Evolutionary conservation across 2,888 invertebrate genomes (phyloP).

Genomic region (Autographa gamma): DNA sequence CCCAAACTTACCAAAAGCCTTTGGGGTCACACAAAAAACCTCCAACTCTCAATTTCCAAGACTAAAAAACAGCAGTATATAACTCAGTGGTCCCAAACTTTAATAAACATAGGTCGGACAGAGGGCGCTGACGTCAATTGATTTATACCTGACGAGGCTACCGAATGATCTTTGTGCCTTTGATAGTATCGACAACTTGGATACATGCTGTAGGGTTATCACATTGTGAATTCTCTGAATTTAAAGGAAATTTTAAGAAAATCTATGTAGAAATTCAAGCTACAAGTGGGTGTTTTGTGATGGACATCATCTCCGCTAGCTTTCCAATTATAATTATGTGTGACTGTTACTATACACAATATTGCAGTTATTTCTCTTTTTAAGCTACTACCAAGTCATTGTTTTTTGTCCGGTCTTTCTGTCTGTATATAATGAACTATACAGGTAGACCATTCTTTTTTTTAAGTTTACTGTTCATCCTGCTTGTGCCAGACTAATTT

Average conservation of each 20-base stretch:
- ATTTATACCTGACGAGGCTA: constrained; percentile 70
- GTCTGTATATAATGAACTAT: no score
- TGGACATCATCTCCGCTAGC: no score
- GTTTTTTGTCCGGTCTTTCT: no score
- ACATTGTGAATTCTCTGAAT: neutral
- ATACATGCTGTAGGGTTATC: constrained; percentile 52
- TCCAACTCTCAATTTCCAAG: neutral
- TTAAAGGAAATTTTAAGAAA: neutral
- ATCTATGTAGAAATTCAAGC: neutral
- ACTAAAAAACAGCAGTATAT: constrained; percentile 35
- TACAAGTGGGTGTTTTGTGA: no score
- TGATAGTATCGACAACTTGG: constrained; percentile 61
- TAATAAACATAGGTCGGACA: constrained; percentile 51
- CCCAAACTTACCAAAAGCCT: neutral
- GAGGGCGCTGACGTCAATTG: constrained; percentile 58
- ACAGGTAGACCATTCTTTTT: no score
- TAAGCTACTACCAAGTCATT: no score
- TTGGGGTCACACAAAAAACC: neutral
- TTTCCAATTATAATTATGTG: no score
- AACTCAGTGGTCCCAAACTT: constrained; percentile 36
- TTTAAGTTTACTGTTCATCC: no score
- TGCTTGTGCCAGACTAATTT: no score
- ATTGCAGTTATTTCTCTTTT: no score
- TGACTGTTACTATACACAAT: no score
- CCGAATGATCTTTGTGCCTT: constrained; percentile 53